Evolutionary conservation across 1,140 invertebrate genomes (phyloP), one percentile per base, ranked within the genome.

Genomic region (Listronotus bonariensis): DNA sequence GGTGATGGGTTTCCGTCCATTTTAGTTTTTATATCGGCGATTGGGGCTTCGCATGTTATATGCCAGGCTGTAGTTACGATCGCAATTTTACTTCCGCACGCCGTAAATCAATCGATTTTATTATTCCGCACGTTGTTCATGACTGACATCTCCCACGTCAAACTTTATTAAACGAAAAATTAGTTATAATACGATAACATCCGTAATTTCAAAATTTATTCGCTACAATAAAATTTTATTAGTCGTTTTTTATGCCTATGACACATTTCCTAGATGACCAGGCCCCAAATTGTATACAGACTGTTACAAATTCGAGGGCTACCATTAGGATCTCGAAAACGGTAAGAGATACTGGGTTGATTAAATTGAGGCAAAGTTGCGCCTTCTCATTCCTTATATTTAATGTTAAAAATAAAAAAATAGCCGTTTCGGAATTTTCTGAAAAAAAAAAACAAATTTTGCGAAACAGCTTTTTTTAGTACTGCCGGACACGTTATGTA

Each of bases 11-110:
- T 72, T 71, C 71, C 67, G 63, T 71, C 69, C 64, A 69, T 70
- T 67, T 56, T 48, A 65, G 65, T 71, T 72, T 72, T 72, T 72
- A 71, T 72, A 71, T 72, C 57, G 42, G 43, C 61, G 42, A 70
- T 70, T 68, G 68, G 67, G 67, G 61, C 62, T 38, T 60, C 58
- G 55, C 45, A 61, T 61, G 58, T 65, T 58, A 56, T 55, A 34
- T 6, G 53, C 61, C 51, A 40, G 38, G 48, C 26, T 34, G 48
- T 58, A 65, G 61, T 68, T 59, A 55, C 67, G 60, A 65, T 55
- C 57, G 60, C 67, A 59, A 60, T 67, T 67, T 57, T 46, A 54
- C 57, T 66, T 66, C 64, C 64, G 64, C 49, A 59, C 26, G 46
- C 38, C 36, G 57, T 66, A 66, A 66, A 66, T 66, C 64, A 60